These are phyloP conservation scores for Drosophila nigromelanica DNA, from an alignment of 1,140 invertebrate genomes.

Conservation along the genomic window DNA sequence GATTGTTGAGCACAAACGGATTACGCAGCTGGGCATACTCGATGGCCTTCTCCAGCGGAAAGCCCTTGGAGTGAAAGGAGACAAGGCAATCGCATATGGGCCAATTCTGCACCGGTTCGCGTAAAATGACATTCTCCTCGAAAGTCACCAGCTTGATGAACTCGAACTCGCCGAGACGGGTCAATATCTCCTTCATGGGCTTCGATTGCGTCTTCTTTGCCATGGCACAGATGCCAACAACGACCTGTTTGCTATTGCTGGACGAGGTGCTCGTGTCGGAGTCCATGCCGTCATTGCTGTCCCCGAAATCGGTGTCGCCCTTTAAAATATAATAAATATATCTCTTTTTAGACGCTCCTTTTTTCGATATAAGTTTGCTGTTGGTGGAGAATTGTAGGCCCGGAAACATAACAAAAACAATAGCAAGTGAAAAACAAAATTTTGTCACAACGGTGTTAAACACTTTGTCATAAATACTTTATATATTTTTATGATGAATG, in stretches of 20 bases:
- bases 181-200: slow-evolving; percentile 99
- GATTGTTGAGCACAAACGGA: slow-evolving; percentile 99
- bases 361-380: neutral
- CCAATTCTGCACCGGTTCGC: slow-evolving; percentile 99
- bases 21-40: slow-evolving; percentile 96
- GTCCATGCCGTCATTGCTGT: slow-evolving; percentile 86
- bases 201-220: slow-evolving; percentile 99
- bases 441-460: neutral
- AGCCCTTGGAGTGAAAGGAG: slow-evolving; percentile 99
- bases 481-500: neutral
- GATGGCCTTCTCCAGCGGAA: slow-evolving; percentile 99
- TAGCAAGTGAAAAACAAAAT: neutral
- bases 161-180: slow-evolving; percentile 96
- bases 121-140: slow-evolving; percentile 96
- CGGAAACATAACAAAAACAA: neutral
- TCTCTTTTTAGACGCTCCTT: neutral
- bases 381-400: neutral
- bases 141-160: slow-evolving; percentile 97
- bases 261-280: slow-evolving; percentile 85
- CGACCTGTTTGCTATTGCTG: slow-evolving; percentile 87
- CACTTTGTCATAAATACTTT: neutral
- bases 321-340: slow-evolving; percentile 66
- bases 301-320: slow-evolving; percentile 89
- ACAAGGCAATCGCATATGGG: slow-evolving; percentile 98
- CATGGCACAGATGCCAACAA: slow-evolving; percentile 99